A percentile compares a stretch with the other conserved stretches of the same genome.
These are phyloP conservation scores for Syngnathoides biaculeatus DNA, from an alignment of 2,113 vertebrate species.

Conservation along the genomic window DNA sequence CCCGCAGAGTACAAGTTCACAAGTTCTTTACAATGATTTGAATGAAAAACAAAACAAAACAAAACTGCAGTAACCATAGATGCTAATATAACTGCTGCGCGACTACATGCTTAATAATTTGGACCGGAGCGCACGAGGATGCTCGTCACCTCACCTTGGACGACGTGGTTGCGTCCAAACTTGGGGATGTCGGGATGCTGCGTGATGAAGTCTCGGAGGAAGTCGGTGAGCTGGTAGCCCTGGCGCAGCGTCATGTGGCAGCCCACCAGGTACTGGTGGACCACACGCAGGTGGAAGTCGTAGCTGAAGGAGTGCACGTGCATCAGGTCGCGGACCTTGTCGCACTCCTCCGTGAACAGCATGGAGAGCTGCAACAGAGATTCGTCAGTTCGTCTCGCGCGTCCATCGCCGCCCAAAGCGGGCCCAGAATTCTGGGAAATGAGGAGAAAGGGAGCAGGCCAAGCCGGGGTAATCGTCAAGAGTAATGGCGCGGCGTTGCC, in stretches of 20 bases:
- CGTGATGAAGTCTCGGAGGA: conserved; percentile 92
- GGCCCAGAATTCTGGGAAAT: conserved; percentile 1
- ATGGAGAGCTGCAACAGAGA: conserved; percentile 83
- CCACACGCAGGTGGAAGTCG: conserved; percentile 95
- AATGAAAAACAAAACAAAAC: too few relatives aligned
- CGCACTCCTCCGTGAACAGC: conserved; percentile 98
- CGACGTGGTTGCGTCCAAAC: conserved; percentile 94
- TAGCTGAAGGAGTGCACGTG: conserved; percentile 98
- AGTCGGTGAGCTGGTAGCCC: conserved; percentile 92
- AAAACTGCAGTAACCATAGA: too few relatives aligned
- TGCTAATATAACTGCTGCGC: too few relatives aligned
- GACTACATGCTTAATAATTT: too few relatives aligned
- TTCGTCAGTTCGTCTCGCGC: not conserved
- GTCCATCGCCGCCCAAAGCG: not conserved
- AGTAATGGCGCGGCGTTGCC: conserved; percentile 20
- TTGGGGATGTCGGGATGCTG: conserved; percentile 94
- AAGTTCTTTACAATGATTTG: too few relatives aligned
- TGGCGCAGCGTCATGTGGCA: conserved; percentile 89
- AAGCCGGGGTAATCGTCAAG: conserved; percentile 12
- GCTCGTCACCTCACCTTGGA: conserved; percentile 78
- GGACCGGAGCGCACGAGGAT: not conserved
- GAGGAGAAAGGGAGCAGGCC: not conserved
- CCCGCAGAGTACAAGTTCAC: too few relatives aligned
- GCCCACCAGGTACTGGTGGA: conserved; percentile 92
- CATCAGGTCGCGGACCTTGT: conserved; percentile 96